phyloP scores from a whole-genome alignment of 2,113 vertebrate genomes.

The Xiphophorus hellerii region DNA sequence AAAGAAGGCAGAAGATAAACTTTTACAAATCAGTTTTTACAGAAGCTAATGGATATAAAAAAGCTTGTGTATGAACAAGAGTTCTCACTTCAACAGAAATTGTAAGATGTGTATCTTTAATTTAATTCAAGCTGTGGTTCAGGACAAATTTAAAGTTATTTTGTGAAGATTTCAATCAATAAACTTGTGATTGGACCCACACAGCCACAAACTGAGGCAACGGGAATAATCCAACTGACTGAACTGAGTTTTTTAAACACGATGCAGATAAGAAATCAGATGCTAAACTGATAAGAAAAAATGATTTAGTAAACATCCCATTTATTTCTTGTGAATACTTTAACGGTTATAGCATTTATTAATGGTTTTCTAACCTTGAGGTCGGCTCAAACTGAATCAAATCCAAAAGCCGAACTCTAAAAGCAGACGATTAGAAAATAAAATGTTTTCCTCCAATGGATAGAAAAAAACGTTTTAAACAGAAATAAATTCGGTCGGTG shows the following conservation, averaged over 20 bases:
- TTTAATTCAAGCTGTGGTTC: neutral
- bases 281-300: conserved; percentile 26
- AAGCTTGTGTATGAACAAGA: too few species aligned
- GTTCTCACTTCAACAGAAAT: too few species aligned
- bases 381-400: conserved; percentile 27
- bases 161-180: neutral
- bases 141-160: neutral
- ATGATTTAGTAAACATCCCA: conserved; percentile 29
- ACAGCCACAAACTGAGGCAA: neutral
- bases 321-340: conserved; percentile 29
- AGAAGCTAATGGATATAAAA: too few species aligned
- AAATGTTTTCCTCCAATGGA: conserved; percentile 1
- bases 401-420: conserved; percentile 15
- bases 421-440: conserved; percentile 24
- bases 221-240: conserved; percentile 12
- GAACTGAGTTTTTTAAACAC: conserved; percentile 4
- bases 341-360: conserved; percentile 39
- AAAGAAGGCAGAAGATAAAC: too few species aligned
- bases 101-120: too few species aligned
- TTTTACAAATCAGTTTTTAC: too few species aligned
- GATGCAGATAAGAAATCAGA: conserved; percentile 38
- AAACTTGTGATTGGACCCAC: conserved; percentile 9
- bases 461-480: neutral
- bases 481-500: conserved; percentile 14
- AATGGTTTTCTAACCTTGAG: conserved; percentile 26